phyloP scores from a whole-genome alignment of 2,888 invertebrate species.

The Choreutis nemorana region DNA sequence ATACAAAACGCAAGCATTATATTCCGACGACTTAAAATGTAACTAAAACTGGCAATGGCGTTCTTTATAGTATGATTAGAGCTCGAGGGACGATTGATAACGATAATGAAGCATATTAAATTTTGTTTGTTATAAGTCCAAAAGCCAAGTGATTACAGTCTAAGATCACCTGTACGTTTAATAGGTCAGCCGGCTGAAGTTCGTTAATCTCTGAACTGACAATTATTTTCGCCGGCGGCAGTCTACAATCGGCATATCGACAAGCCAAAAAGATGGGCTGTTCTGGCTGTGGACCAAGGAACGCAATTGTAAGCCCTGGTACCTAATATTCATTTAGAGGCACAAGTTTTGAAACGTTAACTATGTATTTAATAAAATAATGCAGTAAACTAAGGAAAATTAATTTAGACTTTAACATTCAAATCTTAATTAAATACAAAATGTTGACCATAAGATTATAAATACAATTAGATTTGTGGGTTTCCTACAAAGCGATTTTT shows the following conservation, averaged over 20 bases:
- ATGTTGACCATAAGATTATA: conserved; percentile 5
- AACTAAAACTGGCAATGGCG: too few relatives aligned
- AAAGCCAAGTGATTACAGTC: background rate
- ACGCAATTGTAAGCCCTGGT: conserved; percentile 51
- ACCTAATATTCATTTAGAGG: conserved; percentile 56
- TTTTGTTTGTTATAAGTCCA: too few relatives aligned
- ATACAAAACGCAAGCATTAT: too few relatives aligned
- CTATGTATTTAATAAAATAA: too few relatives aligned
- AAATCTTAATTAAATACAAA: conserved; percentile 4
- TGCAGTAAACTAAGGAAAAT: too few relatives aligned
- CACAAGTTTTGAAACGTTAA: too few relatives aligned
- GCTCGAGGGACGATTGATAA: too few relatives aligned
- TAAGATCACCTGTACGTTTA: conserved; percentile 21
- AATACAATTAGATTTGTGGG: conserved; percentile 13
- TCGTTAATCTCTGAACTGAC: conserved; percentile 64
- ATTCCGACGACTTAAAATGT: too few relatives aligned
- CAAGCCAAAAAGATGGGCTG: conserved; percentile 62
- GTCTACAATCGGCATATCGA: conserved; percentile 49
- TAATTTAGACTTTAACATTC: too few relatives aligned
- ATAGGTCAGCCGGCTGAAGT: conserved; percentile 60
- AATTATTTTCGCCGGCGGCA: conserved; percentile 53
- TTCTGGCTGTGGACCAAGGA: conserved; percentile 64
- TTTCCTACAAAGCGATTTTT: too few relatives aligned
- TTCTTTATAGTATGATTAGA: too few relatives aligned
- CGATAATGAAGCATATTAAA: too few relatives aligned